Evolutionary conservation across 2,797 vertebrate genomes (phyloP).

Genomic region (Lophura swinhoii): DNA sequence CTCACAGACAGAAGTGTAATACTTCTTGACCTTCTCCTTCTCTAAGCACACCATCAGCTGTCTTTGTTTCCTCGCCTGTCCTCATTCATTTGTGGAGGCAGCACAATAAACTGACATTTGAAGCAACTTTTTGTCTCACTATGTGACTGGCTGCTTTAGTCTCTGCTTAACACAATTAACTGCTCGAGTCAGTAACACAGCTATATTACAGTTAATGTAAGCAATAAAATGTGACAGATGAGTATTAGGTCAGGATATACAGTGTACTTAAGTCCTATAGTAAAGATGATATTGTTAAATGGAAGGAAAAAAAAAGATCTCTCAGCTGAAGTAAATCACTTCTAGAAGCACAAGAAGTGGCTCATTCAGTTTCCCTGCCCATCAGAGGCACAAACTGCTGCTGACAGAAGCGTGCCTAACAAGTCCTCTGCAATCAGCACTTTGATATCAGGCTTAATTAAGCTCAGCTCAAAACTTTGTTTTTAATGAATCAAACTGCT

Average conservation of each 20-base stretch:
- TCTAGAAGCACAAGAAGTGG: background rate
- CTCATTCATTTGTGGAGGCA: background rate
- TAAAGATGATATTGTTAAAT: background rate
- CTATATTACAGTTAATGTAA: background rate
- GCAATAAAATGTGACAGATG: background rate
- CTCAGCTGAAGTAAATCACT: background rate
- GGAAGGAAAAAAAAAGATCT: background rate
- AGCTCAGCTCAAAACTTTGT: conserved; percentile 8
- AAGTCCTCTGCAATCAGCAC: conserved; percentile 10
- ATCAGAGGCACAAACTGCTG: background rate
- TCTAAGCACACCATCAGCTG: background rate
- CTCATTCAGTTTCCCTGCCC: background rate
- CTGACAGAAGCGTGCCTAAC: background rate
- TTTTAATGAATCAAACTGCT: conserved; percentile 19
- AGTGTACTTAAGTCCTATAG: background rate
- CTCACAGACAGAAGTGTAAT: background rate
- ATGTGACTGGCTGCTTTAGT: background rate
- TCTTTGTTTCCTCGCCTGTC: background rate
- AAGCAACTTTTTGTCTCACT: background rate
- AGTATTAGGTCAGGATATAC: background rate
- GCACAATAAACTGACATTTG: background rate
- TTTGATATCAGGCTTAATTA: background rate
- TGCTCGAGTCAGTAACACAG: background rate
- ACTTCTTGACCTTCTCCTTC: background rate
- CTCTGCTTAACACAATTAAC: background rate